Percentiles rank a stretch among this genome's conserved stretches.
Evolutionary conservation across 2,888 invertebrate species (phyloP).

Genomic region (Rhabditoides inermis): DNA sequence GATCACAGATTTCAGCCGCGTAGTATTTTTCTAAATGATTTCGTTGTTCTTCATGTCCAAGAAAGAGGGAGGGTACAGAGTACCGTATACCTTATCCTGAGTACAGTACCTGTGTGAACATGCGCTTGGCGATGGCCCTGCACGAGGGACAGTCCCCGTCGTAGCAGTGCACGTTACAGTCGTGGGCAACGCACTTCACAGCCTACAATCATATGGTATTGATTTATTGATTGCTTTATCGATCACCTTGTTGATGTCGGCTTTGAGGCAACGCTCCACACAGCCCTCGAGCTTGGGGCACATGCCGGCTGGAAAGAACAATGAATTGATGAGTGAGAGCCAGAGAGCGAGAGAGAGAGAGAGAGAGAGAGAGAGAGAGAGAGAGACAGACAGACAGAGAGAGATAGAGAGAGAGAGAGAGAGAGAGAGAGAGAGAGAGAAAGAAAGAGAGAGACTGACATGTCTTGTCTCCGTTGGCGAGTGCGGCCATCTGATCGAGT

Average conservation of each 20-base stretch:
- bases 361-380: no score
- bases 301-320: conserved; percentile 27
- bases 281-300: conserved; percentile 31
- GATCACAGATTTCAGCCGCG: no score
- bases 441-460: conserved; percentile 13
- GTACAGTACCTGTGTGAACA: conserved; percentile 1
- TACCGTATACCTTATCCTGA: neutral
- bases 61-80: no score
- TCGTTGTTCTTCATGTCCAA: no score
- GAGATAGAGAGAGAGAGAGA: no score
- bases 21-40: no score
- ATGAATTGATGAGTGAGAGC: no score
- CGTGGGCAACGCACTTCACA: conserved; percentile 22
- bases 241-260: conserved; percentile 15
- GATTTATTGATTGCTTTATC: neutral
- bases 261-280: conserved; percentile 23
- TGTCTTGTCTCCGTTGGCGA: conserved; percentile 31
- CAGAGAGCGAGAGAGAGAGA: no score
- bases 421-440: no score
- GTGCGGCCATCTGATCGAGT: conserved; percentile 28
- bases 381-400: no score
- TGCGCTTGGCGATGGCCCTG: conserved; percentile 21
- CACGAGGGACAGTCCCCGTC: conserved; percentile 36
- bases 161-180: conserved; percentile 34
- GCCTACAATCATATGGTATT: conserved; percentile 7